Evolutionary conservation across 2,113 vertebrate species (phyloP).

Genomic region (Natator depressus): DNA sequence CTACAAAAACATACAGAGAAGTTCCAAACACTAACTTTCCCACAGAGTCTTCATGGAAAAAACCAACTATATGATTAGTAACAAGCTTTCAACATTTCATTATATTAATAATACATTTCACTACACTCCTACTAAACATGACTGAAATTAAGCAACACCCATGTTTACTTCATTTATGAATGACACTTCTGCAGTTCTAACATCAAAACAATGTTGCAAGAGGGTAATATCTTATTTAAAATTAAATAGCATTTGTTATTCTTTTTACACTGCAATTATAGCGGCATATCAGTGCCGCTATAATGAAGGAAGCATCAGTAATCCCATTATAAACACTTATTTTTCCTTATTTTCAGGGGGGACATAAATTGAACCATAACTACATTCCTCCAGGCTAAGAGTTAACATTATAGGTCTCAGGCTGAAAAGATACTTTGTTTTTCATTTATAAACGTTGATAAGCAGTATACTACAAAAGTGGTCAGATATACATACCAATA

Average conservation of each 20-base stretch:
- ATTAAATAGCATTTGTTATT: conserved; percentile 7
- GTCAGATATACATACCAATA: background rate
- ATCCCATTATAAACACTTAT: background rate
- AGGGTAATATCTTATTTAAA: background rate
- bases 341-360: background rate
- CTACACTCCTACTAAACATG: conserved; percentile 6
- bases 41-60: conserved; percentile 55
- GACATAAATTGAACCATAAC: background rate
- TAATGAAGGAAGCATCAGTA: conserved; percentile 9
- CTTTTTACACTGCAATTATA: conserved; percentile 36
- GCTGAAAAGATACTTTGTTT: background rate
- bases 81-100: conserved; percentile 57
- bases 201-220: conserved; percentile 12
- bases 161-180: background rate
- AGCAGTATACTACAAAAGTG: background rate
- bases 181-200: background rate
- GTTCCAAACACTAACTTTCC: conserved; percentile 62
- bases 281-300: background rate
- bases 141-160: conserved; percentile 18
- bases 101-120: conserved; percentile 61
- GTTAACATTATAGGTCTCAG: accelerated
- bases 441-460: background rate
- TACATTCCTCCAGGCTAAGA: background rate
- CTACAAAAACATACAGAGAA: conserved; percentile 22
- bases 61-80: conserved; percentile 44